Percentiles rank a stretch among this genome's conserved stretches.
Conservation (phyloP, 2,888 invertebrate species). For the Yponomeuta sedellus region DNA sequence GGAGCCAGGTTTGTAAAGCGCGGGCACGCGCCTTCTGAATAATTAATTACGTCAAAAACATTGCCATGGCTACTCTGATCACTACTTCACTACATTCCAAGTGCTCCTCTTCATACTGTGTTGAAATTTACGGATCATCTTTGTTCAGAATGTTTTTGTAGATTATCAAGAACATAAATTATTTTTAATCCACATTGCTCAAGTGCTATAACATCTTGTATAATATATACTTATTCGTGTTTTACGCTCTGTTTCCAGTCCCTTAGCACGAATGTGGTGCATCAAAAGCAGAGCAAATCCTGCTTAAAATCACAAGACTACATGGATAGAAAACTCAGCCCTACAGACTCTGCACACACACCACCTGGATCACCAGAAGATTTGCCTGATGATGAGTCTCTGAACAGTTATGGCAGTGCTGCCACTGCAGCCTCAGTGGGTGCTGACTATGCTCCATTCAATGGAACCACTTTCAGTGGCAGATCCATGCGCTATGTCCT, state of each 20-base stretch:
- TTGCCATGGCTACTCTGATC: slow-evolving; percentile 37
- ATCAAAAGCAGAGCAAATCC: slow-evolving; percentile 56
- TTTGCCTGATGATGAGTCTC: slow-evolving; percentile 84
- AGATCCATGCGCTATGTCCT: slow-evolving; percentile 87
- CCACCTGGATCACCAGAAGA: slow-evolving; percentile 80
- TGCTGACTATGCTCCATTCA: slow-evolving; percentile 87
- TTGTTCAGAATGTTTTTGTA: background rate
- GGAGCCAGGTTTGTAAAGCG: slow-evolving; percentile 73
- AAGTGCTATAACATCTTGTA: background rate
- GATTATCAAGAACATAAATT: background rate
- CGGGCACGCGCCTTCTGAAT: slow-evolving; percentile 17
- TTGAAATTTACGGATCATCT: background rate
- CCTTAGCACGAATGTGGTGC: slow-evolving; percentile 53
- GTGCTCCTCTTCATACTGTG: background rate
- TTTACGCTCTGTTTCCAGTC: slow-evolving; percentile 49
- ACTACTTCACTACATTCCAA: slow-evolving; percentile 25
- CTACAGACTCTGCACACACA: slow-evolving; percentile 73
- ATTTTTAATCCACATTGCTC: background rate
- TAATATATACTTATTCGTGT: background rate
- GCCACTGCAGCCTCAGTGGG: slow-evolving; percentile 89
- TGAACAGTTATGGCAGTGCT: slow-evolving; percentile 86
- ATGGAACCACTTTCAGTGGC: slow-evolving; percentile 83
- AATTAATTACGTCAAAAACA: slow-evolving; percentile 22
- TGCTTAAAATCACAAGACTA: slow-evolving; percentile 56
- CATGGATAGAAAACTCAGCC: slow-evolving; percentile 50